phyloP scores from a whole-genome alignment of 2,888 invertebrate species.

The Conops quadrifasciatus region DNA sequence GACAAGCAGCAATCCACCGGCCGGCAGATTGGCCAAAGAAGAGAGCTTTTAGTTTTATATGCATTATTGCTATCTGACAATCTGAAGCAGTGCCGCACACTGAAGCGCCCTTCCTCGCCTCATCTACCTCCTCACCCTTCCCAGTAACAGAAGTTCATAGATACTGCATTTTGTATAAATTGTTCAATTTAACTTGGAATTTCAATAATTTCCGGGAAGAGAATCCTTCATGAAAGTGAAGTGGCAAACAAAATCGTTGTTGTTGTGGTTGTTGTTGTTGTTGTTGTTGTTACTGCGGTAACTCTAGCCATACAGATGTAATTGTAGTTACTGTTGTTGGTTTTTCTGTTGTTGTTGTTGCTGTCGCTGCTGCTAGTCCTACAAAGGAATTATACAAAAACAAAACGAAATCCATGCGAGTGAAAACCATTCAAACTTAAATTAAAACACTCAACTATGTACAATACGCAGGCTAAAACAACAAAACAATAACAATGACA shows the following conservation, averaged over 20 bases:
- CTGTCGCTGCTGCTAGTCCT: neutral
- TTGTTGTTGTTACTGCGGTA: conserved; percentile 16
- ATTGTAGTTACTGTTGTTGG: conserved; percentile 8
- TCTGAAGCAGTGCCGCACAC: neutral
- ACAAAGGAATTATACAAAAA: neutral
- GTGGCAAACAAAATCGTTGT: conserved; percentile 23
- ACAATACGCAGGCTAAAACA: neutral
- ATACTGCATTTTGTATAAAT: conserved; percentile 22
- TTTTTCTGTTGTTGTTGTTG: neutral
- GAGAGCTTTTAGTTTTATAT: conserved; percentile 9
- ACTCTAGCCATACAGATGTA: neutral
- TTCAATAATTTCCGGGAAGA: conserved; percentile 40
- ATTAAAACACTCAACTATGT: conserved; percentile 7
- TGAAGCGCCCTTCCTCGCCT: too few relatives aligned
- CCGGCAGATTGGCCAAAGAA: neutral
- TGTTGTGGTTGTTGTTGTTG: conserved; percentile 24
- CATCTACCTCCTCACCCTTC: too few relatives aligned
- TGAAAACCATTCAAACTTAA: conserved; percentile 3
- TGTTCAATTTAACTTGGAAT: conserved; percentile 35
- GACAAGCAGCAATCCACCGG: neutral
- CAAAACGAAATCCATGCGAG: neutral
- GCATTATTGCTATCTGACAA: neutral
- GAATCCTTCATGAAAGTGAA: conserved; percentile 33
- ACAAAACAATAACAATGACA: neutral
- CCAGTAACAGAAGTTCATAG: neutral